These are phyloP conservation scores for Clunio marinus DNA, from an alignment of 2,888 invertebrate species.

Conservation along the genomic window DNA sequence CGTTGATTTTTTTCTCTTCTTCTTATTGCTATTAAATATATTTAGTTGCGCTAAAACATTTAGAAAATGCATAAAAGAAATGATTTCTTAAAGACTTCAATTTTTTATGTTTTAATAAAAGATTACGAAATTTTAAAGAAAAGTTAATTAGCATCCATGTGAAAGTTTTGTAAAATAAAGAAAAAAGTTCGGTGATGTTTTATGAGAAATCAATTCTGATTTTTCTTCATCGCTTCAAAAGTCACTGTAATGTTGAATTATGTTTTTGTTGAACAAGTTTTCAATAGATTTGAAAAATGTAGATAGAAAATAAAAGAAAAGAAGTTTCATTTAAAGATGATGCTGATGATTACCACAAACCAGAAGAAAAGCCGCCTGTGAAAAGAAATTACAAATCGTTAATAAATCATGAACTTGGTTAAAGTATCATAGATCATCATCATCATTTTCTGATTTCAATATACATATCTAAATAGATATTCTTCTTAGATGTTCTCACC, in stretches of 20 bases:
- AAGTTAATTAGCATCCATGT: conserved; percentile 17
- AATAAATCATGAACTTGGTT: background rate
- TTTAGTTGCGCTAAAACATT: conserved; percentile 18
- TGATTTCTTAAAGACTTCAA: background rate
- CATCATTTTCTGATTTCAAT: no score
- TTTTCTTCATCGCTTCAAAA: background rate
- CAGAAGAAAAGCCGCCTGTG: conserved; percentile 50
- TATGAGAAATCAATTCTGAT: background rate
- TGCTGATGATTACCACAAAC: conserved; percentile 47
- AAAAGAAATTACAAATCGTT: conserved; percentile 23
- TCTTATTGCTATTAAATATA: background rate
- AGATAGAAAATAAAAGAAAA: background rate
- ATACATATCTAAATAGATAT: no score
- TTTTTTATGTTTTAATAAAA: conserved; percentile 9
- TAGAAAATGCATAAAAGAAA: conserved; percentile 13
- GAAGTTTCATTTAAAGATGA: background rate
- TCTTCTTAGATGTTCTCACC: no score
- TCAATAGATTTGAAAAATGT: background rate
- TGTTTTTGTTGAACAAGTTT: background rate
- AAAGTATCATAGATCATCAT: background rate
- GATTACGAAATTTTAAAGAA: conserved; percentile 31
- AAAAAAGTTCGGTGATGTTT: conserved; percentile 15
- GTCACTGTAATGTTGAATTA: background rate
- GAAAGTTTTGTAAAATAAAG: conserved; percentile 30
- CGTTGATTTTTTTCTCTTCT: conserved; percentile 41